Evolutionary conservation across 2,113 vertebrate species (phyloP).

Genomic region (Petrocephalus zakoni): DNA sequence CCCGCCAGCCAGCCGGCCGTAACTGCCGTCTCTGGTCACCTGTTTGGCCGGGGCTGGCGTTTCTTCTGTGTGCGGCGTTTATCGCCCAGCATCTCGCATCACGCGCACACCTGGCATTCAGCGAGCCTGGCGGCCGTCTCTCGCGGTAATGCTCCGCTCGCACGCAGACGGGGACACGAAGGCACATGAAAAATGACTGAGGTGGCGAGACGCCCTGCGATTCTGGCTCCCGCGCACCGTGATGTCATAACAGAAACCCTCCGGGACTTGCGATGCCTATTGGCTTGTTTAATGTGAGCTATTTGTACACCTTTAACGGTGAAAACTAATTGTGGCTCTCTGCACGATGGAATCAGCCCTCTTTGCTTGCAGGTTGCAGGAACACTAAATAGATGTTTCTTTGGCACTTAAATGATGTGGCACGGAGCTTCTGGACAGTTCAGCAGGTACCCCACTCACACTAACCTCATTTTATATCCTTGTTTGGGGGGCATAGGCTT

Average conservation of each 20-base stretch:
- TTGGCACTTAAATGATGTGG: neutral
- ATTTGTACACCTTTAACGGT: neutral
- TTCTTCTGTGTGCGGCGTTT: neutral
- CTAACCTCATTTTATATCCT: neutral
- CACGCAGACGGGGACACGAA: neutral
- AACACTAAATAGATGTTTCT: neutral
- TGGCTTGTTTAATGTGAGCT: neutral
- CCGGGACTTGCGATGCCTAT: neutral
- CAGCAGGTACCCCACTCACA: neutral
- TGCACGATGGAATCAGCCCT: neutral
- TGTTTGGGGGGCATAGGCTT: neutral
- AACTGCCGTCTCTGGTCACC: neutral
- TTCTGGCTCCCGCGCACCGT: neutral
- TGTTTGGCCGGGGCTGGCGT: neutral
- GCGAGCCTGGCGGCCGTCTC: neutral
- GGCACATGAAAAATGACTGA: neutral
- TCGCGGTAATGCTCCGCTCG: neutral
- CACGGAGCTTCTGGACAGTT: neutral
- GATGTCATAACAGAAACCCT: conserved; percentile 4
- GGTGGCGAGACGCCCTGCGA: neutral
- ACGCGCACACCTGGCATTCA: neutral
- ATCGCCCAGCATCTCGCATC: neutral
- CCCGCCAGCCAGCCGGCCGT: neutral
- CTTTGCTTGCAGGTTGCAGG: neutral
- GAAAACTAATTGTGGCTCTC: neutral